These are phyloP conservation scores for Drosophila seclusa DNA, from an alignment of 2,888 invertebrate species.

Conservation along the genomic window DNA sequence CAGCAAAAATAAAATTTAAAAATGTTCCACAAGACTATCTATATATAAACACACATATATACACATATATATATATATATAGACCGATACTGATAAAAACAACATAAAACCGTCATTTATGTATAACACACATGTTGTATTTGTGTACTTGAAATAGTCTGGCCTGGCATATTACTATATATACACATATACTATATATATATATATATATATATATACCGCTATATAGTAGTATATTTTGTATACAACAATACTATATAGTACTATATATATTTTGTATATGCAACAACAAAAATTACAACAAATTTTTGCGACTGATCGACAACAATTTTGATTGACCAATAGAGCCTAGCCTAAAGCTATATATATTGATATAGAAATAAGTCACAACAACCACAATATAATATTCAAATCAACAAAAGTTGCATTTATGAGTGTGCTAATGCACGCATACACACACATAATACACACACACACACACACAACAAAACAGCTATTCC, in stretches of 20 bases:
- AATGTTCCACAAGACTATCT: slow-evolving; percentile 36
- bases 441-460: slow-evolving; percentile 2
- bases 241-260: slow-evolving; percentile 30
- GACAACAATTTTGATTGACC: slow-evolving; percentile 34
- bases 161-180: slow-evolving; percentile 15
- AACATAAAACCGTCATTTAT: slow-evolving; percentile 3
- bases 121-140: slow-evolving; percentile 19
- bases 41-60: slow-evolving; percentile 11
- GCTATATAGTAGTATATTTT: slow-evolving; percentile 31
- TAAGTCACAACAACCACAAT: slow-evolving; percentile 26
- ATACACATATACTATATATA: slow-evolving; percentile 27
- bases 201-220: slow-evolving; percentile 22
- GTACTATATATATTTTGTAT: slow-evolving; percentile 35
- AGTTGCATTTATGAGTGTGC: slow-evolving; percentile 46
- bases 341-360: slow-evolving; percentile 42
- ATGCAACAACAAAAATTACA: slow-evolving; percentile 5
- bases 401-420: slow-evolving; percentile 32
- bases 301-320: slow-evolving; percentile 42
- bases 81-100: not conserved
- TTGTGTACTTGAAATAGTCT: slow-evolving; percentile 23
- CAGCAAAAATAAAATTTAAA: slow-evolving; percentile 16
- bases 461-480: not conserved
- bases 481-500: slow-evolving; percentile 6
- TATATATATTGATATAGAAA: slow-evolving; percentile 22
- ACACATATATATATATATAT: slow-evolving; percentile 13